Base-by-base conservation (phyloP, 2,113 vertebrate species). In the Amphilophus citrinellus region DNA sequence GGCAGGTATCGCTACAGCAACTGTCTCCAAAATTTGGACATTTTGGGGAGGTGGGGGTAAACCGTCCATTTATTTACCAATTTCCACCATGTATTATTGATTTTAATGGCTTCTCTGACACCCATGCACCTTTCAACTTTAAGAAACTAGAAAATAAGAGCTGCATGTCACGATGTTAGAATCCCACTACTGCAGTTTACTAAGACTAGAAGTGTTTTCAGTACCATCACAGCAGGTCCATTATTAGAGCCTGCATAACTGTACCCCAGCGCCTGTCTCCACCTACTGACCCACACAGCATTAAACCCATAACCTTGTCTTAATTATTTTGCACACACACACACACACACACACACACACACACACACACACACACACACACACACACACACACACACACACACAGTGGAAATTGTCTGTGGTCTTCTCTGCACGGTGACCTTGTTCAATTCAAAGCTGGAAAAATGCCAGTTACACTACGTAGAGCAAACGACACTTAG, bases 401-500 rank as follows among this genome's bases (percentile, higher is more conserved):
- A 20, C 61, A 27, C 6, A 22, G 4, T 7, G 61, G 47, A 32
- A 77, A 17, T 37, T 6, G 37, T 37, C 77, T 47, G 22, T 3
- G 68, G 60, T 71, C 82, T 58, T 75, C 78, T 78, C 3, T 75
- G 82, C 79, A n/a, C 27, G 5, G 50, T 82, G 87, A 92, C 88
- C 93, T 89, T 91, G 61, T 15, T n/a, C n/a, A 7, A 18, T 60
- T 76, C 77, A 66, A n/a, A 44, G n/a, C 73, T 82, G 93, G 92
- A 84, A 66, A 14, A 7, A 15, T 2, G 84, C 84, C 92, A 89
- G 58, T 78, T 57, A 35, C 44, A 39, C 82, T 77, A 61, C 89
- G 89, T 76, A 85, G 11, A 27, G 60, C 60, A 84, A 86, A 94
- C 66, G 82, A 82, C 87, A 82, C 77, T 85, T 44, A 76, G 8